Evolutionary conservation across 37 sponge, comb jelly and placozoan species (phyloP).

Genomic region (Dysidea cf. avara): DNA sequence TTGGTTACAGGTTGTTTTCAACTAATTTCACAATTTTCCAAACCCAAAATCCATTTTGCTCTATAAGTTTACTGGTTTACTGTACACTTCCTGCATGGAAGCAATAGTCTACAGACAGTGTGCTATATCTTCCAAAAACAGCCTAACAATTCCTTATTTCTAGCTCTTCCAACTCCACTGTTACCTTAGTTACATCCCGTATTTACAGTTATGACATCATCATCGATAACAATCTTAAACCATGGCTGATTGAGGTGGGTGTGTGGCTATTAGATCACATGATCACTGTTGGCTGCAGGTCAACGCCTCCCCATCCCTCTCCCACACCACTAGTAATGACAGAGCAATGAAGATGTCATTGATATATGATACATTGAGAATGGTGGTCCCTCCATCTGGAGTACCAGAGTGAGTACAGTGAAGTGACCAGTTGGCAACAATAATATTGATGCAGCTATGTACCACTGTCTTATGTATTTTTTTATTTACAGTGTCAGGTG

Average conservation of each 20-base stretch:
- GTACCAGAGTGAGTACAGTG: slow-evolving; percentile 56
- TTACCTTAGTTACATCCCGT: not conserved
- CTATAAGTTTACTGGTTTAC: too few relatives aligned
- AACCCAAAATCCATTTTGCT: too few relatives aligned
- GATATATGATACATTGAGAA: slow-evolving; percentile 87
- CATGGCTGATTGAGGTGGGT: slow-evolving; percentile 96
- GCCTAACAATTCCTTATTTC: not conserved
- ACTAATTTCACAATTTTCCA: too few relatives aligned
- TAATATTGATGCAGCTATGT: not conserved
- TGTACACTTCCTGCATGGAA: too few relatives aligned
- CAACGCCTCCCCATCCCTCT: slow-evolving; percentile 94
- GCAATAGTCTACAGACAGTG: too few relatives aligned
- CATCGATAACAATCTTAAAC: slow-evolving; percentile 87
- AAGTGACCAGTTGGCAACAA: not conserved
- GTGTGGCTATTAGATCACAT: not conserved
- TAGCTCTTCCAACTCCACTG: not conserved
- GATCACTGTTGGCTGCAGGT: too few relatives aligned
- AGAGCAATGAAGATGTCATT: slow-evolving; percentile 88
- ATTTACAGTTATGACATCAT: slow-evolving; percentile 87
- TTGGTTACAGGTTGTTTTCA: not conserved
- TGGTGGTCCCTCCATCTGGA: slow-evolving; percentile 81
- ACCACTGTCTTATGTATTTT: too few relatives aligned
- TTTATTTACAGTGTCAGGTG: slow-evolving; percentile 62
- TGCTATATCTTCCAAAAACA: too few relatives aligned
- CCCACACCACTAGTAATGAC: slow-evolving; percentile 88